These are phyloP conservation scores for Thera obeliscata DNA, from an alignment of 2,888 invertebrate genomes.

Conservation along the genomic window DNA sequence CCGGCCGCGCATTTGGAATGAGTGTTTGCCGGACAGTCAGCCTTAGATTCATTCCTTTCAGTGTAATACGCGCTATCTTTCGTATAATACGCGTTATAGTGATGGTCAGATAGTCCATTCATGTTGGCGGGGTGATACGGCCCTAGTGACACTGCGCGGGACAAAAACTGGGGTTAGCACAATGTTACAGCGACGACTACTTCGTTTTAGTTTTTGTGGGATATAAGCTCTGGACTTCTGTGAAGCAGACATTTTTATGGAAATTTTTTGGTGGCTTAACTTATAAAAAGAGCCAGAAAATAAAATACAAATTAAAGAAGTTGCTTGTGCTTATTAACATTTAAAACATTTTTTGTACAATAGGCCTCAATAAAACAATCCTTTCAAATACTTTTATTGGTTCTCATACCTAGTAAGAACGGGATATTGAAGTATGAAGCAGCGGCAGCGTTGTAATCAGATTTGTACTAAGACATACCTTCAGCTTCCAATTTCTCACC, in stretches of 20 bases:
- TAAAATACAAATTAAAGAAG: not conserved
- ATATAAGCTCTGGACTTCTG: conserved; percentile 40
- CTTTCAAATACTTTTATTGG: not conserved
- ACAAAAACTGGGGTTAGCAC: conserved; percentile 77
- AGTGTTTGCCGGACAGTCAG: conserved; percentile 80
- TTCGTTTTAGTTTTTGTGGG: conserved; percentile 44
- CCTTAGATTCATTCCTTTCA: conserved; percentile 79
- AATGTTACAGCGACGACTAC: conserved; percentile 60
- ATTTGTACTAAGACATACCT: too few relatives aligned
- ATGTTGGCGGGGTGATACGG: conserved; percentile 79
- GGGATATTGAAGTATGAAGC: not conserved
- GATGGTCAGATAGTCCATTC: conserved; percentile 79
- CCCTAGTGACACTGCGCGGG: conserved; percentile 77
- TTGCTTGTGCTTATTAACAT: too few relatives aligned
- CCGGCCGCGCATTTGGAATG: conserved; percentile 76
- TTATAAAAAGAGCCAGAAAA: not conserved
- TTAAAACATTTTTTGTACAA: too few relatives aligned
- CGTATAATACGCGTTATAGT: conserved; percentile 80
- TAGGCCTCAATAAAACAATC: not conserved
- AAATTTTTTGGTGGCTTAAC: conserved; percentile 16
- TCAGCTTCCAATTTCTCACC: too few relatives aligned
- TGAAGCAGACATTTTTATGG: conserved; percentile 38
- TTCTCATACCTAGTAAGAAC: not conserved
- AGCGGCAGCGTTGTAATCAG: too few relatives aligned
- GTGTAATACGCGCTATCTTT: conserved; percentile 81